A percentile compares a stretch with the other conserved stretches of the same genome.
These are phyloP conservation scores for Pedetes capensis DNA, from an alignment of 2,113 vertebrate species.

Conservation along the genomic window DNA sequence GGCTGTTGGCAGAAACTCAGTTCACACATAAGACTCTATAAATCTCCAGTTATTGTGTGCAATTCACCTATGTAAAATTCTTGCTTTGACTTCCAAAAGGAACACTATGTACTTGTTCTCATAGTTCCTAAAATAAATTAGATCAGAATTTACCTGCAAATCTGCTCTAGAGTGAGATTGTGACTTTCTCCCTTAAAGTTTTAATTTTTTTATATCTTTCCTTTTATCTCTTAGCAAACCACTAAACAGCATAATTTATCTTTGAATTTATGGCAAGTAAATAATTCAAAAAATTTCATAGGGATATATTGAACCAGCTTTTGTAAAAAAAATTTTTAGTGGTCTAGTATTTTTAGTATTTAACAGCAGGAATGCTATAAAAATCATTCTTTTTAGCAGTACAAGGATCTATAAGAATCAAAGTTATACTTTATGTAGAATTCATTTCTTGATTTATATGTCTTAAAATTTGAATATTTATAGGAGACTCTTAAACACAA, in stretches of 20 bases:
- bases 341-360: neutral
- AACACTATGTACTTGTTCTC: neutral
- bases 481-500: neutral
- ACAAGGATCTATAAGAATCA: neutral
- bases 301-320: neutral
- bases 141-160: neutral
- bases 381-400: neutral
- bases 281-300: constrained; percentile 31
- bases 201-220: constrained; percentile 24
- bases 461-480: constrained; percentile 3
- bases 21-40: neutral
- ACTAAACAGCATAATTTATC: neutral
- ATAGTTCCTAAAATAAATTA: neutral
- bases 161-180: neutral
- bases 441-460: constrained; percentile 24
- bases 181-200: constrained; percentile 22
- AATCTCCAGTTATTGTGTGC: neutral
- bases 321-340: neutral
- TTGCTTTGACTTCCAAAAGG: constrained; percentile 20
- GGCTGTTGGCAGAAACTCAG: neutral
- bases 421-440: neutral
- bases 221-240: constrained; percentile 32
- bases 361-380: neutral
- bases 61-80: neutral
- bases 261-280: neutral